phyloP scores from a whole-genome alignment of 2,113 vertebrate genomes.

The Alces alces region DNA sequence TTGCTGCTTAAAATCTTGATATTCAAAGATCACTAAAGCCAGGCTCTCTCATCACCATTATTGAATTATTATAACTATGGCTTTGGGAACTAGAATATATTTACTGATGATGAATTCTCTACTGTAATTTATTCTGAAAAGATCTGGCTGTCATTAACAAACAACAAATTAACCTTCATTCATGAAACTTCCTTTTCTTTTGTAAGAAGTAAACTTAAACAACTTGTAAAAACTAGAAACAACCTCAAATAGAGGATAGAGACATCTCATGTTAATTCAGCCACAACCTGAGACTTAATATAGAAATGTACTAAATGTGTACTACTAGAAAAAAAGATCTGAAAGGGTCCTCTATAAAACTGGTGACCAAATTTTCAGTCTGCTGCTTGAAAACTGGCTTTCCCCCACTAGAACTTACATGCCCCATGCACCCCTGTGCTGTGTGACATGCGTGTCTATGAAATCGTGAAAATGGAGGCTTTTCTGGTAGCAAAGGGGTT shows the following conservation, averaged over 20 bases:
- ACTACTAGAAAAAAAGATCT: conserved; percentile 11
- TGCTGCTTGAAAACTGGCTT: conserved; percentile 39
- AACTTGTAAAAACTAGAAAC: conserved; percentile 61
- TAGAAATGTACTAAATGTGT: conserved; percentile 30
- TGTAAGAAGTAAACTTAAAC: conserved; percentile 60
- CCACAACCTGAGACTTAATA: conserved; percentile 50
- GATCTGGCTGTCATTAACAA: conserved; percentile 4
- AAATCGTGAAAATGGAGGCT: conserved; percentile 68
- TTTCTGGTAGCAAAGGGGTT: conserved; percentile 84
- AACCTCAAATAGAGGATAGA: conserved; percentile 48
- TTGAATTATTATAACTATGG: neutral
- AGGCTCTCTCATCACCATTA: neutral
- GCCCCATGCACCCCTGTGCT: neutral
- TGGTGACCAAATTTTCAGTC: conserved; percentile 19
- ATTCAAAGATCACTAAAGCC: neutral
- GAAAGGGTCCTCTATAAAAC: neutral
- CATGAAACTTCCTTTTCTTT: conserved; percentile 24
- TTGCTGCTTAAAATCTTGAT: conserved; percentile 28
- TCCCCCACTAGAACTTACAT: conserved; percentile 7
- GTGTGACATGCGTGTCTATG: conserved; percentile 53
- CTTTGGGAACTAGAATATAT: conserved; percentile 33
- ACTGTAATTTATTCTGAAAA: conserved; percentile 70
- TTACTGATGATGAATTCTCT: conserved; percentile 58
- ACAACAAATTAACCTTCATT: conserved; percentile 4
- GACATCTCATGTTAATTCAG: conserved; percentile 41